Evolutionary conservation across 2,113 vertebrate genomes (phyloP).

Genomic region (Upupa epops): DNA sequence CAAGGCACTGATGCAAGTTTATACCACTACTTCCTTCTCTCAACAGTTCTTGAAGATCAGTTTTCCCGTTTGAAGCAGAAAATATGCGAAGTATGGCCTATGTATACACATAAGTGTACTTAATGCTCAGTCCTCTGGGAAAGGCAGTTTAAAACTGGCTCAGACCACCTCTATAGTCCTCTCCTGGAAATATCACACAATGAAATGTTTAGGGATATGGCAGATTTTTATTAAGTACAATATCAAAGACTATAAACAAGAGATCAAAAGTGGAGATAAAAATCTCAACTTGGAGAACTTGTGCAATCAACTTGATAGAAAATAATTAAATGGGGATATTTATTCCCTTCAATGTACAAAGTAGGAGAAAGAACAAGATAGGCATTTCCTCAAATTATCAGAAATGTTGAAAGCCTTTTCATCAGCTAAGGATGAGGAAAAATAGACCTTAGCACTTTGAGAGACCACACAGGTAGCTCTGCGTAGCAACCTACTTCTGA

Average conservation of each 20-base stretch:
- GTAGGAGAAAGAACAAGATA: constrained; percentile 2
- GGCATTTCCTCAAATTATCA: constrained; percentile 14
- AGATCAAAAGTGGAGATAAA: constrained; percentile 30
- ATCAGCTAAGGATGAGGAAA: neutral
- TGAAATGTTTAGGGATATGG: neutral
- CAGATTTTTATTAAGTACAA: neutral
- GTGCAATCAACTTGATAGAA: neutral
- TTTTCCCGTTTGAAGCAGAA: neutral
- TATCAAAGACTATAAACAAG: constrained; percentile 18
- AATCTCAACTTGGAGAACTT: neutral
- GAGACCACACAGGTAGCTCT: constrained; percentile 26
- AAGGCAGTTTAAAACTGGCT: neutral
- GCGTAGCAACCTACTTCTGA: neutral
- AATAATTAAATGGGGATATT: neutral
- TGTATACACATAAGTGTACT: neutral
- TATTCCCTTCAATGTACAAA: neutral
- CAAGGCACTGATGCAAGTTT: neutral
- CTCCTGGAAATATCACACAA: neutral
- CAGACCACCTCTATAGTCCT: neutral
- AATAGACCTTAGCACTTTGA: neutral
- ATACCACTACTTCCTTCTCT: neutral
- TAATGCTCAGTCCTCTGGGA: neutral
- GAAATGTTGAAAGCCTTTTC: constrained; percentile 41
- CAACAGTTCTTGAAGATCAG: neutral
- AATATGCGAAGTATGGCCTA: neutral